A percentile compares a stretch with the other conserved stretches of the same genome.
phyloP scores from a whole-genome alignment of 1,140 invertebrate species.

The Trichonephila clavata region DNA sequence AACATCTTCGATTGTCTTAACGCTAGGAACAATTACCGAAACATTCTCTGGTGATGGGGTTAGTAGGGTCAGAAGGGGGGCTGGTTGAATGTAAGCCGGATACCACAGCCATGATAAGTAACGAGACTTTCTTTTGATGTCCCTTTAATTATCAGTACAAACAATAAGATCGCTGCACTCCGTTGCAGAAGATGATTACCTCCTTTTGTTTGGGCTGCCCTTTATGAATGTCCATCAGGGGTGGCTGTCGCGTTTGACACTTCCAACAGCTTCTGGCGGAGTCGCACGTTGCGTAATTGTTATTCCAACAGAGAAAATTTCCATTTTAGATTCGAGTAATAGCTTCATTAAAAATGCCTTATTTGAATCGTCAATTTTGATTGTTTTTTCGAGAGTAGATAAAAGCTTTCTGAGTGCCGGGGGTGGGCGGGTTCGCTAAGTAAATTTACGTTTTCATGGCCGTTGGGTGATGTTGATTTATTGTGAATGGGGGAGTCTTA shows the following conservation, averaged over 20 bases:
- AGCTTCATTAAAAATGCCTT: conserved; percentile 2
- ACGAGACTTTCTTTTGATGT: background rate
- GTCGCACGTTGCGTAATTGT: background rate
- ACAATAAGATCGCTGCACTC: background rate
- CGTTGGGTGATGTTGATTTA: too few species aligned
- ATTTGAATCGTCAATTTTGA: background rate
- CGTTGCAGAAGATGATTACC: background rate
- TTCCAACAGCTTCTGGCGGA: background rate
- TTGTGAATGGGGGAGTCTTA: too few species aligned
- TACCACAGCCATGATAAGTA: background rate
- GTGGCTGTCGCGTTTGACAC: background rate
- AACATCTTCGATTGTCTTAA: conserved; percentile 14
- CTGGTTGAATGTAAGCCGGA: background rate
- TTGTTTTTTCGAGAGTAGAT: background rate
- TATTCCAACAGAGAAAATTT: background rate
- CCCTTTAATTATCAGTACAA: background rate
- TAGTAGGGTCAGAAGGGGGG: background rate
- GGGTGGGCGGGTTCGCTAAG: background rate
- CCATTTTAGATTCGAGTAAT: background rate
- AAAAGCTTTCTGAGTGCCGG: background rate
- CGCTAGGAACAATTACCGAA: conserved; percentile 6
- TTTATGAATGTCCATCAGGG: background rate
- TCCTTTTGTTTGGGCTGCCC: background rate
- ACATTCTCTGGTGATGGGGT: background rate
- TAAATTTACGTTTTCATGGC: background rate